Evolutionary conservation across 2,888 invertebrate species (phyloP), one percentile per base, ranked within the genome.

Genomic region (Ypsolopha scabrella): DNA sequence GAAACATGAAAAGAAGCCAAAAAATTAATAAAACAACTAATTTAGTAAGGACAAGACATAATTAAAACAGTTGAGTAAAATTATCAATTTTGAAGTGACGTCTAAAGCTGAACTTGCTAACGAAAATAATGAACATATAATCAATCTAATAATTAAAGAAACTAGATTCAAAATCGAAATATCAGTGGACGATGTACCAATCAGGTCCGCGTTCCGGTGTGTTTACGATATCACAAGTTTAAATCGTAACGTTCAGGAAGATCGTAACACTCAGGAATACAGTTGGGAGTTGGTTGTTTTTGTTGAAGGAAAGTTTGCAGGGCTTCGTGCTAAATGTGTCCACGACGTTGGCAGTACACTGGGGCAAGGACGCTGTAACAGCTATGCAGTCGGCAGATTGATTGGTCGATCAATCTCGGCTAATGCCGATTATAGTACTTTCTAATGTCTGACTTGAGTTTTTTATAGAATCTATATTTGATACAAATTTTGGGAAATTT

Each of bases 371-470:
- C 83, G 80, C 70, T 55, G 75, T 74, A 24, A 24, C 24, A 75
- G 74, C 78, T 68, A 77, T 80, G 80, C 79, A 77, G 62, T 66
- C 71, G 66, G 63, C 67, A 72, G 75, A 79, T 78, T 80, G 82
- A 85, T 83, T 75, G 74, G 74, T 72, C 75, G 80, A 83, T 83
- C 75, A 81, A 83, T 81, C 76, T 77, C 62, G 65, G 63, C 63
- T 62, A 60, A 6, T 24, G 24, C 24, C 4, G 24, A 24, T 24
- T 24, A 24, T 24, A 24, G 24, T 24, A 24, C 43, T 43, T 11
- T 43, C 43, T 11, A 41, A 43, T 43, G n/a, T n/a, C n/a, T n/a
- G n/a, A n/a, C n/a, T n/a, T n/a, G 14, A 24, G 24, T 24, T 24
- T 24, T 24, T 24, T 24, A 24, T 43, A 13, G 14, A 7, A 6